Conservation (phyloP, 2,888 invertebrate species). For the Dugesia japonica region DNA sequence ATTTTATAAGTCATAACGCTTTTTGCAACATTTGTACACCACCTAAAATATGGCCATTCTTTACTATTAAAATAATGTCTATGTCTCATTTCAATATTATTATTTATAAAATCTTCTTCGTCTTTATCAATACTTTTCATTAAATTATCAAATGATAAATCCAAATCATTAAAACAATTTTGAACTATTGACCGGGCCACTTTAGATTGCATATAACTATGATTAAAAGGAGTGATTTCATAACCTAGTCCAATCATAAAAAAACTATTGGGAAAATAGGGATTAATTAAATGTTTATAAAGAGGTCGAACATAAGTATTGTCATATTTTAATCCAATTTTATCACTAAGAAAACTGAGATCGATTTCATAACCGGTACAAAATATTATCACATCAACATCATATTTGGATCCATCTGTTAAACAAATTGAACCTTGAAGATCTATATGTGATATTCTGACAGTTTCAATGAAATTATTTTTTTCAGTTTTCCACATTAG, state of each 20-base stretch:
- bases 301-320: constrained; percentile 1
- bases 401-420: background rate
- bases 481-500: background rate
- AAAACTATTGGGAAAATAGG: background rate
- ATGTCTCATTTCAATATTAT: background rate
- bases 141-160: background rate
- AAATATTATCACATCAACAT: background rate
- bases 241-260: background rate
- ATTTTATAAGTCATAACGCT: background rate
- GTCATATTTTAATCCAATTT: background rate
- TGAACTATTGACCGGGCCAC: background rate
- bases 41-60: background rate
- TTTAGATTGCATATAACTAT: background rate
- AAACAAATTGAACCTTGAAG: background rate
- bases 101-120: background rate
- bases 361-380: background rate
- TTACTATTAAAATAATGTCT: background rate
- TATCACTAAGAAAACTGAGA: background rate
- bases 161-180: background rate
- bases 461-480: background rate
- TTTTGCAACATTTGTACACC: background rate
- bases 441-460: background rate
- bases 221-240: background rate
- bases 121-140: background rate
- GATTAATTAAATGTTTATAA: constrained; percentile 7